phyloP scores from a whole-genome alignment of 2,888 invertebrate genomes.

The Trichopria drosophilae region DNA sequence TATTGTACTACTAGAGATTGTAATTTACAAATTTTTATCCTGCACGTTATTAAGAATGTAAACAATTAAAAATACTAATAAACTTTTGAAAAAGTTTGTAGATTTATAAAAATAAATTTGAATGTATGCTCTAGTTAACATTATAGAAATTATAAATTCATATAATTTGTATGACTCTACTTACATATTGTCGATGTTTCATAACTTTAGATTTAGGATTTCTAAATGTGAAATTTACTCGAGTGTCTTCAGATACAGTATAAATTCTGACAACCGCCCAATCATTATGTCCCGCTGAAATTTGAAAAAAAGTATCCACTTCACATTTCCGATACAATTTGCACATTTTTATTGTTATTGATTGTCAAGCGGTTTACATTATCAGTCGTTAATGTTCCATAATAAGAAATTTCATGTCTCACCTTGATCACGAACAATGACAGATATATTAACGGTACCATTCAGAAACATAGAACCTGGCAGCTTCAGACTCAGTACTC shows the following conservation, averaged over 20 bases:
- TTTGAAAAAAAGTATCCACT: no score
- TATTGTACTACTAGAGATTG: no score
- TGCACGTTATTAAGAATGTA: no score
- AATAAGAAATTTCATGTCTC: slow-evolving; percentile 25
- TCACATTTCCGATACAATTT: no score
- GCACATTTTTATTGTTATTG: no score
- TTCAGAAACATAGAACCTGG: slow-evolving; percentile 62
- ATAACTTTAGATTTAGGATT: slow-evolving; percentile 60
- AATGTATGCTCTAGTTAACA: no score
- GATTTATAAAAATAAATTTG: no score
- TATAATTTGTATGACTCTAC: slow-evolving; percentile 43
- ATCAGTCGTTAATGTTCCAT: neutral
- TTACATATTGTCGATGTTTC: slow-evolving; percentile 59
- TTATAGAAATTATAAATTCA: no score
- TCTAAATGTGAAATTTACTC: slow-evolving; percentile 63
- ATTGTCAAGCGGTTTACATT: no score
- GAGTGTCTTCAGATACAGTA: slow-evolving; percentile 63
- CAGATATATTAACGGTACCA: slow-evolving; percentile 66
- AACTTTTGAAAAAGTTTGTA: no score
- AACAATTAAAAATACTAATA: no score
- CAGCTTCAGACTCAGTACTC: slow-evolving; percentile 61
- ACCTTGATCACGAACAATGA: slow-evolving; percentile 63
- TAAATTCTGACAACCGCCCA: slow-evolving; percentile 62
- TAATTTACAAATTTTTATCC: no score
- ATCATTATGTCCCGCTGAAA: slow-evolving; percentile 58